These are phyloP conservation scores for Erpobdella octoculata DNA, from an alignment of 2,888 invertebrate genomes.

Conservation along the genomic window DNA sequence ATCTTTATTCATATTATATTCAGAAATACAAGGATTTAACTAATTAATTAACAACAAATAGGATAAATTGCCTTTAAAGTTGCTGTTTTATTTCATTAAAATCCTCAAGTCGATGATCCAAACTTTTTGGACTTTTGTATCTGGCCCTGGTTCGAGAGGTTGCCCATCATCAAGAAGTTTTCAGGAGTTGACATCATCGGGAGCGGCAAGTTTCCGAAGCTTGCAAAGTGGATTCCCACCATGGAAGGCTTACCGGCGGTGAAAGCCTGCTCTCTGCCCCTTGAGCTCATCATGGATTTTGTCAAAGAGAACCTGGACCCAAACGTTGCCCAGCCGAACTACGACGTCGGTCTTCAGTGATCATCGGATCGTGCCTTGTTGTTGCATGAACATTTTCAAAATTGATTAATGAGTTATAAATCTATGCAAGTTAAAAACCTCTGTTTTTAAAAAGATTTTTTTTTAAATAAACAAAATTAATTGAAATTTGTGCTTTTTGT, in stretches of 20 bases:
- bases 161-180: constrained; percentile 36
- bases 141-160: constrained; percentile 48
- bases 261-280: constrained; percentile 38
- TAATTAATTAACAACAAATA: too few relatives aligned
- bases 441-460: too few relatives aligned
- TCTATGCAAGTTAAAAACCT: too few relatives aligned
- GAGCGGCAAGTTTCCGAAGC: constrained; percentile 35
- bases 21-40: too few relatives aligned
- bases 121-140: constrained; percentile 44
- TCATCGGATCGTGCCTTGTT: too few relatives aligned
- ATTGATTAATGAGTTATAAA: too few relatives aligned
- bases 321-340: constrained; percentile 39
- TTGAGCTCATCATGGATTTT: constrained; percentile 38
- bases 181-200: constrained; percentile 31
- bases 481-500: too few relatives aligned
- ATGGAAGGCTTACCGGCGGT: constrained; percentile 43
- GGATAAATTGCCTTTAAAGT: background rate
- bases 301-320: constrained; percentile 27
- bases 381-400: too few relatives aligned
- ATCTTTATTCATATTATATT: too few relatives aligned
- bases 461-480: too few relatives aligned
- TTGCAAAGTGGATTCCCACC: constrained; percentile 38
- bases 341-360: constrained; percentile 38
- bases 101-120: constrained; percentile 36
- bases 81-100: background rate